These are phyloP conservation scores for Brachyhypopomus gauderio DNA, from an alignment of 2,113 vertebrate genomes.

Conservation along the genomic window DNA sequence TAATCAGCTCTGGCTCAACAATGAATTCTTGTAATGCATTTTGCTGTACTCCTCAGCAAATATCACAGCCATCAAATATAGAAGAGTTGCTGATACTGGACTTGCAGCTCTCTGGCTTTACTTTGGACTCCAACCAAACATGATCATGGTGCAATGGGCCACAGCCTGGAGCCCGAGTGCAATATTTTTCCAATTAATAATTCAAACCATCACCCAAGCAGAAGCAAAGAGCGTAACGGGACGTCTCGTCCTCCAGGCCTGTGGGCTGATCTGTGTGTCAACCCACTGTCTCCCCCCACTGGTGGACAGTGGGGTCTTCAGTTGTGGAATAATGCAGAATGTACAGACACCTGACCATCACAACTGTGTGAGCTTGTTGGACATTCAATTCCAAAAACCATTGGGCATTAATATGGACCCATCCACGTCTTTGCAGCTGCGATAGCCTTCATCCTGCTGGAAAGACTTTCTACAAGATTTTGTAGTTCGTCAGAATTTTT, in stretches of 20 bases:
- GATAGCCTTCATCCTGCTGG: no score
- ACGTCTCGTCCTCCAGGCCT: no score
- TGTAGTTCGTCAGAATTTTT: no score
- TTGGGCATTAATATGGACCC: no score
- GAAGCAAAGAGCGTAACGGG: neutral
- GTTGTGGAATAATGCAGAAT: no score
- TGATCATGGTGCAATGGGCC: constrained; percentile 3
- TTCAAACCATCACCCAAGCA: neutral
- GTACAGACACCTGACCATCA: no score
- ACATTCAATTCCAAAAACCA: no score
- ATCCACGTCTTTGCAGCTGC: no score
- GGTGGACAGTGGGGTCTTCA: no score
- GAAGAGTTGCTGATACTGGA: neutral
- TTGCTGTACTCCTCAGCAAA: neutral
- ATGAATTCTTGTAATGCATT: neutral
- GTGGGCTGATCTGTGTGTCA: neutral
- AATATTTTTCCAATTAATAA: constrained; percentile 36
- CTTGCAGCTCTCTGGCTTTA: neutral
- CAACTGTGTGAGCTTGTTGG: no score
- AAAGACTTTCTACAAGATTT: no score
- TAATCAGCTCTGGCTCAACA: neutral
- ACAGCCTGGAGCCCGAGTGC: neutral
- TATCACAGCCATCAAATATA: neutral
- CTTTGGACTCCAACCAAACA: constrained; percentile 3
- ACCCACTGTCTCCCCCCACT: neutral